Evolutionary conservation across 2,797 vertebrate species (phyloP), one percentile per base, ranked within the genome.

Genomic region (Distichodus sexfasciatus): DNA sequence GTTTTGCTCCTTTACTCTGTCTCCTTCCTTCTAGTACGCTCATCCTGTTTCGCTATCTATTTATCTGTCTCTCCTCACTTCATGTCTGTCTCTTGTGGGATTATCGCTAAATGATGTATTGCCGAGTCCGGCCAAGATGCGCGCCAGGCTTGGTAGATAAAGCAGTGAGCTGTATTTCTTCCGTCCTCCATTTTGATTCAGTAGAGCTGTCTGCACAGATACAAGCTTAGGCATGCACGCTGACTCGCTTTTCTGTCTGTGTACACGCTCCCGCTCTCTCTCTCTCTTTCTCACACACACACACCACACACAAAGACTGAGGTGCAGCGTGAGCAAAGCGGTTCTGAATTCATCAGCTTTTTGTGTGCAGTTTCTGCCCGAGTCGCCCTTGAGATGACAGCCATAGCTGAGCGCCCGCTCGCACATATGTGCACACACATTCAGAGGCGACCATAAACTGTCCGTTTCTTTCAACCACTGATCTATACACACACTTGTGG

Each of bases 171-270:
- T 74, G 65, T 68, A 71, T 71, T 81, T 78, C 55, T 65, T 47
- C 64, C 29, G 51, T 76, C 76, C 76, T 78, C 76, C 76, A 78
- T 81, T 91, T 92, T 92, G 90, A 89, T 90, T 91, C 87, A 89
- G 87, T 70, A 51, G 63, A 70, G 75, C 72, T 76, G 66, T 79
- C 70, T 74, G 68, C 48, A 44, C 67, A 74, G 72, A 74, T 72
- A 76, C 46, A 67, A 59, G 58, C 77, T 72, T 66, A 73, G 68
- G 76, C 68, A 62, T 43, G 43, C 75, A 71, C 66, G 58, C 68
- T 48, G 63, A 60, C 58, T 38, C 60, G 67, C 60, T 51, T 70
- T 63, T 53, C 44, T 66, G 43, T 58, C 40, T 57, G 43, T n/a
- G n/a, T n/a, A n/a, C n/a, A n/a, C n/a, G n/a, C n/a, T n/a, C n/a